Conservation (phyloP, 2,113 vertebrate genomes). For the Plecotus auritus region DNA sequence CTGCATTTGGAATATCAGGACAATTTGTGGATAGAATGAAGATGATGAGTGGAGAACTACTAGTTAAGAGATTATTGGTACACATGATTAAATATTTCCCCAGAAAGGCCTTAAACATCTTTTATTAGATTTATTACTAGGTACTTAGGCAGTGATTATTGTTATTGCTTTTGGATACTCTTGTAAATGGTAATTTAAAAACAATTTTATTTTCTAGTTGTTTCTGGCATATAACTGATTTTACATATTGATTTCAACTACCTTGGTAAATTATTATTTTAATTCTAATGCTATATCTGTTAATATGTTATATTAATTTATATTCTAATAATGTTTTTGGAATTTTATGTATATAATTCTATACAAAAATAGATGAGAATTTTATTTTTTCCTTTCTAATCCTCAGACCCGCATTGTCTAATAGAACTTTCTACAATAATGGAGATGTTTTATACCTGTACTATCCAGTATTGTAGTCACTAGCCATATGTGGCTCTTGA, state of each 20-base stretch:
- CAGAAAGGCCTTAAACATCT: not conserved
- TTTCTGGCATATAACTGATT: not conserved
- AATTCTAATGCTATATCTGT: not conserved
- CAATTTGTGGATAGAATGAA: not conserved
- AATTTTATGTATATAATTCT: not conserved
- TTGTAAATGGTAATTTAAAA: not conserved
- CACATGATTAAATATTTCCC: not conserved
- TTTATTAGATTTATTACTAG: conserved; percentile 18
- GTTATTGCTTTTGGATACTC: not conserved
- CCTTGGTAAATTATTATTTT: conserved; percentile 19
- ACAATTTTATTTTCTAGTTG: not conserved
- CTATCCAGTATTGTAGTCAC: not conserved
- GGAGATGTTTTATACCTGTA: not conserved
- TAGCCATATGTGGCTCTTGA: not conserved
- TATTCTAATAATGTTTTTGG: not conserved
- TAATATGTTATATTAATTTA: not conserved
- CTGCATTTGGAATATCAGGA: not conserved
- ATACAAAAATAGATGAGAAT: not conserved
- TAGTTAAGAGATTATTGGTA: not conserved
- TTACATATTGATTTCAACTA: not conserved
- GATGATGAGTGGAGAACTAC: not conserved
- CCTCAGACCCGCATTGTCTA: not conserved
- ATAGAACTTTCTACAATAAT: not conserved
- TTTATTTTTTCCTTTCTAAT: conserved; percentile 5
- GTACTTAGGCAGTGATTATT: not conserved